Percentiles rank a stretch among this genome's conserved stretches.
Evolutionary conservation across 37 sponge, comb jelly and placozoan species (phyloP).

Genomic region (Amphimedon queenslandica): DNA sequence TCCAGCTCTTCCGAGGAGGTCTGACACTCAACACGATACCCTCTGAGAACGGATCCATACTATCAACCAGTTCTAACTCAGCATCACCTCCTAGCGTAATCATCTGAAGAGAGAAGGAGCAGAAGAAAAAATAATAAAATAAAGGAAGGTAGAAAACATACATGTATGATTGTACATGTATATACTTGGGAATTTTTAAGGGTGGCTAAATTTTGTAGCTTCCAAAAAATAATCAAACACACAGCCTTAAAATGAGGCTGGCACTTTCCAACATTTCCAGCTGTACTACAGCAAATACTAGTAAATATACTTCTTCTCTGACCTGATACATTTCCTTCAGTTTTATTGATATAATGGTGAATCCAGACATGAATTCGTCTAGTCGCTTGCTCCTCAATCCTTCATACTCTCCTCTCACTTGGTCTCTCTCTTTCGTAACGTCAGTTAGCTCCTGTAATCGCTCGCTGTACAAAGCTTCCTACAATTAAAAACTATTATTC

Average conservation of each 20-base stretch:
- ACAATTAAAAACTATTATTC: conserved; percentile 7
- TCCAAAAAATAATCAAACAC: no score
- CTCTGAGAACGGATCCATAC: conserved; percentile 97
- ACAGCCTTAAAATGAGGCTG: not conserved
- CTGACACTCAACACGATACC: conserved; percentile 98
- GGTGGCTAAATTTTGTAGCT: no score
- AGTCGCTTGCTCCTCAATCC: conserved; percentile 82
- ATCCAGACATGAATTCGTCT: conserved; percentile 95
- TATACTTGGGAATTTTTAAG: no score
- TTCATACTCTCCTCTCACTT: conserved; percentile 74
- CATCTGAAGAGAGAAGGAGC: conserved; percentile 61
- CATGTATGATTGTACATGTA: not conserved
- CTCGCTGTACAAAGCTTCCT: conserved; percentile 69
- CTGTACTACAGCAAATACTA: no score
- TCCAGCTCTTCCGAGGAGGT: conserved; percentile 99
- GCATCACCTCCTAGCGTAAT: conserved; percentile 99
- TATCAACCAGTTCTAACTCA: conserved; percentile 98
- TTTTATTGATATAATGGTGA: conserved; percentile 87
- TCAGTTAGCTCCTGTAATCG: conserved; percentile 78
- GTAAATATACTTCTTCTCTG: no score
- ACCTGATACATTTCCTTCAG: conserved; percentile 99
- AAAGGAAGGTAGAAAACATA: not conserved
- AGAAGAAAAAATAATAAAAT: no score
- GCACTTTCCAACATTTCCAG: no score
- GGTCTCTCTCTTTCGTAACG: conserved; percentile 79